phyloP scores from a whole-genome alignment of 2,113 vertebrate genomes.

The Zapus hudsonius region DNA sequence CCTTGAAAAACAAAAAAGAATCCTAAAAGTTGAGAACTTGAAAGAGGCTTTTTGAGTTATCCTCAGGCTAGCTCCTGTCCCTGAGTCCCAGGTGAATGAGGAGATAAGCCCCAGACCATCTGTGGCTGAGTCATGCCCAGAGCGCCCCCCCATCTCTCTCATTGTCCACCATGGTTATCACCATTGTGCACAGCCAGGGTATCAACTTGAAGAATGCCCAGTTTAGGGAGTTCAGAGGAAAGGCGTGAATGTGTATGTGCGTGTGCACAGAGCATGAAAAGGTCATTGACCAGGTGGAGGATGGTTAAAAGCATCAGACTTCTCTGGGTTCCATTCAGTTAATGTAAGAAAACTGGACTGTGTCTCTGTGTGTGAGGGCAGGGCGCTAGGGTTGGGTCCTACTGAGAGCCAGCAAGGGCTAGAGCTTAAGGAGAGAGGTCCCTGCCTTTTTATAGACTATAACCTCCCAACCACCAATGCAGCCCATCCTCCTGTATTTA shows the following conservation, averaged over 20 bases:
- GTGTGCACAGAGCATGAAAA: not conserved
- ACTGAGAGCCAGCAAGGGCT: not conserved
- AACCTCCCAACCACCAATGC: too few relatives aligned
- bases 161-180: not conserved
- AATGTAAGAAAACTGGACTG: not conserved
- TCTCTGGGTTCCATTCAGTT: not conserved
- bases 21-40: not conserved
- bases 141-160: too few relatives aligned
- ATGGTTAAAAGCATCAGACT: not conserved
- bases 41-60: not conserved
- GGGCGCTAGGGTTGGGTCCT: not conserved
- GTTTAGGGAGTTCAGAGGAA: not conserved
- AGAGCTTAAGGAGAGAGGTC: not conserved
- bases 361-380: not conserved
- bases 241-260: not conserved
- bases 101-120: not conserved
- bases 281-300: not conserved
- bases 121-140: not conserved
- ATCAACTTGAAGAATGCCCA: not conserved
- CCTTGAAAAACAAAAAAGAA: too few relatives aligned
- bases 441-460: not conserved
- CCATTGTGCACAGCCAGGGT: not conserved
- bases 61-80: fast-evolving
- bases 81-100: not conserved
- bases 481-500: not conserved